These are phyloP conservation scores for Proterorhinus semilunaris DNA, from an alignment of 2,113 vertebrate genomes.

Conservation along the genomic window DNA sequence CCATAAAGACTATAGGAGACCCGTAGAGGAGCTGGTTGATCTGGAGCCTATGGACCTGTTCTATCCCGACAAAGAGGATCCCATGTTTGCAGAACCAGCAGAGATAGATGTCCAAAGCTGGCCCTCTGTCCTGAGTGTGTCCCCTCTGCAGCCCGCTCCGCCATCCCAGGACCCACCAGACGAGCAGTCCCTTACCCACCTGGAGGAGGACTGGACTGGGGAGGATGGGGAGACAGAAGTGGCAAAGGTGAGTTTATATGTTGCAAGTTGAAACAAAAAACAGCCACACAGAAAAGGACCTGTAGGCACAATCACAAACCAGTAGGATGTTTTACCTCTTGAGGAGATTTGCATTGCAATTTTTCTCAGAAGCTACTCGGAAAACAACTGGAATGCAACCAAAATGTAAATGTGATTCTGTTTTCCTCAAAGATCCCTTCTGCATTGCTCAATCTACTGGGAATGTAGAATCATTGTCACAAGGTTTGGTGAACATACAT, in stretches of 20 bases:
- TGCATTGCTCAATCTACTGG: too few species aligned
- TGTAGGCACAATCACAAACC: too few species aligned
- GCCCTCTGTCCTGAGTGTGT: conserved; percentile 66
- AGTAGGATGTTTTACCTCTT: too few species aligned
- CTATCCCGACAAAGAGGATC: conserved; percentile 67
- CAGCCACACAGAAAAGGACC: too few species aligned
- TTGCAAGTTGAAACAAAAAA: too few species aligned
- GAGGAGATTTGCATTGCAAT: too few species aligned
- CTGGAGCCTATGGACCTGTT: conserved; percentile 69
- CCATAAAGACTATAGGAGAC: conserved; percentile 12
- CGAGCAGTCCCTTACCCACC: neutral
- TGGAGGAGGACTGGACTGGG: conserved; percentile 26
- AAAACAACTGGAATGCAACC: too few species aligned
- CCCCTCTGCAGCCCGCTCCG: conserved; percentile 73
- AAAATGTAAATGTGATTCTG: too few species aligned
- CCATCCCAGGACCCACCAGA: conserved; percentile 33
- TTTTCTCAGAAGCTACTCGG: too few species aligned
- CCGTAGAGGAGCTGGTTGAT: conserved; percentile 28
- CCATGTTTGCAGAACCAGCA: conserved; percentile 32
- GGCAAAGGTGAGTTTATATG: conserved; percentile 17
- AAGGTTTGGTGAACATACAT: too few species aligned
- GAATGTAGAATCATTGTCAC: too few species aligned
- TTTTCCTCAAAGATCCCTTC: too few species aligned
- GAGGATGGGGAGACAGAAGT: neutral
- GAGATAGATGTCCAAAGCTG: conserved; percentile 52